phyloP scores from a whole-genome alignment of 2,888 invertebrate species.

The Strigamia transsilvanica region DNA sequence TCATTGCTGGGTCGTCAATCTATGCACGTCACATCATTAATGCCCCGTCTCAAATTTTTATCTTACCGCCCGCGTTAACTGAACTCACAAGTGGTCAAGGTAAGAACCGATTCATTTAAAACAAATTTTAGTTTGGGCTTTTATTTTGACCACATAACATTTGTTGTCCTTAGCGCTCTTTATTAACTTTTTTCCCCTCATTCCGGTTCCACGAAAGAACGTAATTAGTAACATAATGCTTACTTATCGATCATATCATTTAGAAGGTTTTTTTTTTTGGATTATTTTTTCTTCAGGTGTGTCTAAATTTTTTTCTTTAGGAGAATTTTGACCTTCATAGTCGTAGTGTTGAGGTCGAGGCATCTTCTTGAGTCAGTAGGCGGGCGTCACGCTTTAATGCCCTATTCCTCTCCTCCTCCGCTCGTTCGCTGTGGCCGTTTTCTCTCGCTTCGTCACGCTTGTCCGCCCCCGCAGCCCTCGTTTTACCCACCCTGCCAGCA shows the following conservation, averaged over 20 bases:
- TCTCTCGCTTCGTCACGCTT: constrained; percentile 20
- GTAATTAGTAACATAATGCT: constrained; percentile 14
- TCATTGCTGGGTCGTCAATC: constrained; percentile 12
- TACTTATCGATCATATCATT: constrained; percentile 17
- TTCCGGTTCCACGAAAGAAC: background rate
- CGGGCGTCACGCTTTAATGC: constrained; percentile 20
- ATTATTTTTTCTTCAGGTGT: background rate
- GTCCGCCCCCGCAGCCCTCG: constrained; percentile 20
- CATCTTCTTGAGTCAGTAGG: constrained; percentile 20
- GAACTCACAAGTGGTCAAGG: constrained; percentile 20
- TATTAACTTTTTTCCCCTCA: constrained; percentile 27
- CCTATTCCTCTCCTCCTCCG: constrained; percentile 20
- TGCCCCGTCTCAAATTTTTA: constrained; percentile 10
- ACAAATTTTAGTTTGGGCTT: background rate
- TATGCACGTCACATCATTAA: constrained; percentile 9
- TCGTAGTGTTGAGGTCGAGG: constrained; percentile 20
- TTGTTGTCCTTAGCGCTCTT: constrained; percentile 14
- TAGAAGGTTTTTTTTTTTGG: background rate
- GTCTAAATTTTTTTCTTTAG: constrained; percentile 13
- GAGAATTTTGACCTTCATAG: constrained; percentile 5
- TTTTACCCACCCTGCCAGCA: constrained; percentile 8
- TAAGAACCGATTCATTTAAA: background rate
- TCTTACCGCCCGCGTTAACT: background rate
- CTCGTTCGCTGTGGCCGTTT: constrained; percentile 20
- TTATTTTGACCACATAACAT: constrained; percentile 26